Percentiles rank a stretch among this genome's conserved stretches.
These are phyloP conservation scores for Siniperca obscura DNA, from an alignment of 2,797 vertebrate species.

Conservation along the genomic window DNA sequence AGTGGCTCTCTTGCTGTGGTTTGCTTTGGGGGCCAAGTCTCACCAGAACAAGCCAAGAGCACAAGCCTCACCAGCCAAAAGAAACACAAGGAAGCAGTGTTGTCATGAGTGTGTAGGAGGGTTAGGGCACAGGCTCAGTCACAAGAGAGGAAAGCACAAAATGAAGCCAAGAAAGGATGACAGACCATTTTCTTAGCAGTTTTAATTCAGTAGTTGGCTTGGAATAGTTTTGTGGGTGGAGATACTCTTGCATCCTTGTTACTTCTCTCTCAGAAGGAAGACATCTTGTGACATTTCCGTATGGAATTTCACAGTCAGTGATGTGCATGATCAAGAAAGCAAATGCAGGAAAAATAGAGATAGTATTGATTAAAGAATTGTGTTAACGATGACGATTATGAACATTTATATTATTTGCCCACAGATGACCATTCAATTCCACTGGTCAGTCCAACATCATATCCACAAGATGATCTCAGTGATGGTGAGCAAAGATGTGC, in stretches of 20 bases:
- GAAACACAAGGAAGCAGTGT: constrained; percentile 66
- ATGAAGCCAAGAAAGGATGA: constrained; percentile 52
- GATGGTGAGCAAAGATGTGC: constrained; percentile 56
- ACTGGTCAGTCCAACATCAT: constrained; percentile 23
- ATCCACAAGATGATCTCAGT: constrained; percentile 31
- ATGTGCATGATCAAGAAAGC: not conserved
- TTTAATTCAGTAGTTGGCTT: constrained; percentile 24
- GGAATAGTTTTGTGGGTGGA: constrained; percentile 15
- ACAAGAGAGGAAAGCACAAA: constrained; percentile 50
- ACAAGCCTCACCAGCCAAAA: constrained; percentile 46
- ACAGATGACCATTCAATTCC: constrained; percentile 49
- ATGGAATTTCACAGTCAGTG: constrained; percentile 18
- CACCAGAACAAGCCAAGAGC: constrained; percentile 54
- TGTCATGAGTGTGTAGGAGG: constrained; percentile 56
- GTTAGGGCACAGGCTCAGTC: constrained; percentile 51
- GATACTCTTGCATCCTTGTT: constrained; percentile 15
- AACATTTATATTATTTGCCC: constrained; percentile 6
- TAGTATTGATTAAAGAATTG: not conserved
- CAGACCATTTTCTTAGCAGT: constrained; percentile 25
- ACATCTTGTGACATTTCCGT: constrained; percentile 30
- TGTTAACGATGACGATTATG: not conserved
- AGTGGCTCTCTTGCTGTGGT: constrained; percentile 27
- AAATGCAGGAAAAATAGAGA: not conserved
- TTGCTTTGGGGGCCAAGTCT: constrained; percentile 39
- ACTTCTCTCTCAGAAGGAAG: constrained; percentile 31